These are phyloP conservation scores for Staurois parvus DNA, from an alignment of 2,797 vertebrate genomes.

Conservation along the genomic window DNA sequence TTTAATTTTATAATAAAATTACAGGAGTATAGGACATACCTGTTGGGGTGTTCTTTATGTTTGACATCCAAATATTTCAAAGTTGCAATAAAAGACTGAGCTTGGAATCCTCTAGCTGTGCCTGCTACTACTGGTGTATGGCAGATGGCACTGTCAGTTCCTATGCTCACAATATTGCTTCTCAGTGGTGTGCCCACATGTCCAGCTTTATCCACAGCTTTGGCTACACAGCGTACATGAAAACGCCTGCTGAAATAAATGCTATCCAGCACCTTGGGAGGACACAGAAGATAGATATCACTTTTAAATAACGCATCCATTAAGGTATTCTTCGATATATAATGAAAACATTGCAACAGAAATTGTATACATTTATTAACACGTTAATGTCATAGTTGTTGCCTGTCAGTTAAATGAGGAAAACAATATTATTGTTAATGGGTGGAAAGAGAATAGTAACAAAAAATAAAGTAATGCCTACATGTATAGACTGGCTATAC, in stretches of 20 bases:
- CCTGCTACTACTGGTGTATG: conserved; percentile 96
- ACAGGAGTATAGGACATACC: conserved; percentile 72
- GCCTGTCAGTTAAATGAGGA: not conserved
- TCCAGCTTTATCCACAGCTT: conserved; percentile 91
- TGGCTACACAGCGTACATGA: conserved; percentile 94
- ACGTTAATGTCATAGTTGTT: not conserved
- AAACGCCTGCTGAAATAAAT: conserved; percentile 98
- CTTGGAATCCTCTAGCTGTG: conserved; percentile 94
- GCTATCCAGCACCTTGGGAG: conserved; percentile 90
- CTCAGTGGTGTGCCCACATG: conserved; percentile 91
- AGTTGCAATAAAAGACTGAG: conserved; percentile 95
- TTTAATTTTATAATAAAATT: not conserved
- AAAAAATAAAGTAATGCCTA: not conserved
- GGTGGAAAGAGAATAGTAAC: not conserved
- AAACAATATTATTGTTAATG: too few species aligned
- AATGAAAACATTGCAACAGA: not conserved
- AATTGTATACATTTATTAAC: not conserved
- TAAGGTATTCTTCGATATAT: not conserved
- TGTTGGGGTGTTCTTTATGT: conserved; percentile 97
- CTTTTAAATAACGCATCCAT: not conserved
- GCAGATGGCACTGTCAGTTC: conserved; percentile 94
- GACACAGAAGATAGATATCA: not conserved
- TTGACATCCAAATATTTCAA: conserved; percentile 97
- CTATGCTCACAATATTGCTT: conserved; percentile 90
- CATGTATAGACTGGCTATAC: not conserved